phyloP scores from a whole-genome alignment of 2,113 vertebrate genomes.

The Rhegmatorhina hoffmannsi region DNA sequence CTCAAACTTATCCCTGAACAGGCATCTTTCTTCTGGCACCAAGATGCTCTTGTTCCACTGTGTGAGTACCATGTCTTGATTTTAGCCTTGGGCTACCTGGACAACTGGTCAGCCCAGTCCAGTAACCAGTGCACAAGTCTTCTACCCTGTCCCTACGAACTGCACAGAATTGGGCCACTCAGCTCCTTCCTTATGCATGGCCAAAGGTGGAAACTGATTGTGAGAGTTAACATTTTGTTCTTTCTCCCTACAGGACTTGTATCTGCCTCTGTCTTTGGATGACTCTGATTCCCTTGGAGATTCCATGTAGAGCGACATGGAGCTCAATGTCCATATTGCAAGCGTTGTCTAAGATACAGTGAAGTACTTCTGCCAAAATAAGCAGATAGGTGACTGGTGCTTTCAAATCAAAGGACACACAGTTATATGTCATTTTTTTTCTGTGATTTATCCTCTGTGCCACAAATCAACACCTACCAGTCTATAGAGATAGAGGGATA shows the following conservation, averaged over 20 bases:
- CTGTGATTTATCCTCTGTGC: conserved; percentile 79
- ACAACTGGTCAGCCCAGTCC: not conserved
- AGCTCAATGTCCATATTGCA: conserved; percentile 15
- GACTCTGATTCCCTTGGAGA: conserved; percentile 95
- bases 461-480: conserved; percentile 75
- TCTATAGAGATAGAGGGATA: conserved; percentile 79
- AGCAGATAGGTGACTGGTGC: conserved; percentile 78
- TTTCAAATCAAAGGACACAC: conserved; percentile 76
- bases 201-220: not conserved
- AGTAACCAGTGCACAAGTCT: not conserved
- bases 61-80: not conserved
- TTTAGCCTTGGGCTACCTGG: not conserved
- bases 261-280: conserved; percentile 96
- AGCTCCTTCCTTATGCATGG: accelerated
- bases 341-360: conserved; percentile 54
- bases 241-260: conserved; percentile 88
- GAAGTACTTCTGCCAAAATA: conserved; percentile 65
- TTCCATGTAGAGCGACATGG: conserved; percentile 85
- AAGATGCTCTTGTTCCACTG: not conserved
- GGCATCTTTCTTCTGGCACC: not conserved
- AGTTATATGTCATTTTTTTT: conserved; percentile 71
- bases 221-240: conserved; percentile 68
- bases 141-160: not conserved
- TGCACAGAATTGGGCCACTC: not conserved
- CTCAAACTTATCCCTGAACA: not conserved